These are phyloP conservation scores for Poeciliopsis turneri DNA, from an alignment of 2,797 vertebrate genomes.

Conservation along the genomic window DNA sequence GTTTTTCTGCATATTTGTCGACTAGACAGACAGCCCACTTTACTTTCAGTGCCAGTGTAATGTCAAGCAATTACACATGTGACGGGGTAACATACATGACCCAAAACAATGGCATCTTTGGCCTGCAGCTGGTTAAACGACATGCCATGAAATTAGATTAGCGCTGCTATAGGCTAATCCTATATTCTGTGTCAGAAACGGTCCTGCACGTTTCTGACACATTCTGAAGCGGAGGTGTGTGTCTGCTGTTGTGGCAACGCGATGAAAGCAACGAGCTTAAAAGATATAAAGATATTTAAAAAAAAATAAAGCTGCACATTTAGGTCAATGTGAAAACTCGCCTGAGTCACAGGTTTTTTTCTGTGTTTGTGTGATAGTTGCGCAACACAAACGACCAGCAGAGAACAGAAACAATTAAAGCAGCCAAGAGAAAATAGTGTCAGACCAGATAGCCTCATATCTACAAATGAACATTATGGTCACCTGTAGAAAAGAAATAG, in stretches of 20 bases:
- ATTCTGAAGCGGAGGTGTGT: not conserved
- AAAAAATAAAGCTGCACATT: not conserved
- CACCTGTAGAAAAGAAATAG: no score
- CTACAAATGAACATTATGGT: not conserved
- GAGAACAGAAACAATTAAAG: no score
- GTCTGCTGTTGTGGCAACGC: not conserved
- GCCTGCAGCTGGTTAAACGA: slow-evolving; percentile 14
- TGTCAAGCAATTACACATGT: slow-evolving; percentile 9
- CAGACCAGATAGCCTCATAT: not conserved
- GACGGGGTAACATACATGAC: slow-evolving; percentile 1
- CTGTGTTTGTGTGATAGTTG: not conserved
- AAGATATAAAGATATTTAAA: not conserved
- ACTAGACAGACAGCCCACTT: not conserved
- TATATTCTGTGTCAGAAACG: not conserved
- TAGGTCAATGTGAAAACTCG: slow-evolving; percentile 8
- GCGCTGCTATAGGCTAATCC: slow-evolving; percentile 5
- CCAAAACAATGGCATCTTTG: not conserved
- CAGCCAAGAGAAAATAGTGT: no score
- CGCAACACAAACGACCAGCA: no score
- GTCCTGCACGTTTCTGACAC: not conserved
- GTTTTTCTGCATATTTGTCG: not conserved
- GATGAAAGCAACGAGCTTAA: not conserved
- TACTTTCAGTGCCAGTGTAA: not conserved
- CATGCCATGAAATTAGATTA: slow-evolving; percentile 23
- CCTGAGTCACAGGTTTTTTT: slow-evolving; percentile 16